These are phyloP conservation scores for Danio kyathit DNA, from an alignment of 2,797 vertebrate species.

Conservation along the genomic window DNA sequence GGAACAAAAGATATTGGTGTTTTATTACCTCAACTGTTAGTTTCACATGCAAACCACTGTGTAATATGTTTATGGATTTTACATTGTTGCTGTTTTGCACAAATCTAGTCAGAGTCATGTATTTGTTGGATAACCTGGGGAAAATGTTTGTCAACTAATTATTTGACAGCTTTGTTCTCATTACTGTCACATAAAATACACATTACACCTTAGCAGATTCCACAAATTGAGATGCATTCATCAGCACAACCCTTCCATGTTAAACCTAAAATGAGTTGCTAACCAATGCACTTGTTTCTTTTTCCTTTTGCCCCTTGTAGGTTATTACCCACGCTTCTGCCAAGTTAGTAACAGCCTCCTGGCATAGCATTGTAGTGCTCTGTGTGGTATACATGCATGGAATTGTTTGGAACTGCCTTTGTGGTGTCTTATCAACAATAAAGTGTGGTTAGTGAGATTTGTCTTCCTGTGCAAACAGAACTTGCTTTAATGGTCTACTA, in stretches of 20 bases:
- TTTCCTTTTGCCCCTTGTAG: slow-evolving; percentile 75
- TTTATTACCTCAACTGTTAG: too few species aligned
- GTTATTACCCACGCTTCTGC: slow-evolving; percentile 86
- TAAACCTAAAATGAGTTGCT: slow-evolving; percentile 6
- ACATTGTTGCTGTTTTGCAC: too few species aligned
- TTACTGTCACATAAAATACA: too few species aligned
- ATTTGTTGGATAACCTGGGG: not conserved
- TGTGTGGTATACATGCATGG: slow-evolving; percentile 62
- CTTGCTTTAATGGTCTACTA: slow-evolving; percentile 27
- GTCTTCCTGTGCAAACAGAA: slow-evolving; percentile 14
- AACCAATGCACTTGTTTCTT: slow-evolving; percentile 46
- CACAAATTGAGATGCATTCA: not conserved
- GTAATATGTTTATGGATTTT: too few species aligned
- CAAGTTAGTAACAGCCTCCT: slow-evolving; percentile 89
- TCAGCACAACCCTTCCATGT: not conserved
- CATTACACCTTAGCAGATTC: not conserved
- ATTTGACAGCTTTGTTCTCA: too few species aligned
- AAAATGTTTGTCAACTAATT: not conserved
- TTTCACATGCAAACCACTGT: too few species aligned
- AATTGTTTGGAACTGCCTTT: slow-evolving; percentile 43
- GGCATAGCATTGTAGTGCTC: slow-evolving; percentile 55
- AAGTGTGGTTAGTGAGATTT: slow-evolving; percentile 44
- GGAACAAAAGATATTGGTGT: too few species aligned
- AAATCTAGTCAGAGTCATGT: too few species aligned
- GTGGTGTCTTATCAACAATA: slow-evolving; percentile 42